Evolutionary conservation across 2,113 vertebrate species (phyloP), one percentile per base, ranked within the genome.

Genomic region (Cyanistes caeruleus): DNA sequence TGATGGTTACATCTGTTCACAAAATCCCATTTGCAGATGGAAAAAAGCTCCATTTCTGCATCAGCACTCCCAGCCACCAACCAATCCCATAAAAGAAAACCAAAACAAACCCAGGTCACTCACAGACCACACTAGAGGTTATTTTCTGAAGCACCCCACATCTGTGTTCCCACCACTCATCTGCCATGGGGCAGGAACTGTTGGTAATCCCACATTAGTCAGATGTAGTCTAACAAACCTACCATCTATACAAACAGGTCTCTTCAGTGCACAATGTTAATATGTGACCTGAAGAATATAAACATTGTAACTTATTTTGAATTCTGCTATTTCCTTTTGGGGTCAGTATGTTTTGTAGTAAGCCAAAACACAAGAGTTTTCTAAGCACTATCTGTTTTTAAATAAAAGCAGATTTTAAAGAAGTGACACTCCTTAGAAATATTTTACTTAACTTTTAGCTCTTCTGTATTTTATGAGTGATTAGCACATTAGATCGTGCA

Each of bases 11-110:
- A 96, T 46, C 84, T 97, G 86, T 89, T 92, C 80, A 89, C 79
- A 96, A 94, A 92, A 95, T 76, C 68, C 87, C 74, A 78, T 80
- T 93, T 93, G 63, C 90, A 96, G 85, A 87, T 91, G 93, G 64
- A 46, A 48, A 86, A 95, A 83, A 51, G 27, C 63, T 96, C 39
- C 2, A 4, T 75, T 94, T 84, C 76, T 65, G 82, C 62, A 67
- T 84, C 43, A 63, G 79, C 55, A 70, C 52, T 82, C 39, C 62
- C 11, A 2, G 31, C 30, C 84, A 78, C 30, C 82, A 81, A 79
- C 43, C 68, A 75, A 49, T 49, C 73, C 67, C 83, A 75, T 39
- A 69, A 70, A 93, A 59, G 16, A 39, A 69, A 79, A 55, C 18
- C 31, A 49, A 65, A 76, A 93, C 59, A 82, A 85, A 90, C 31